Evolutionary conservation across 2,888 invertebrate genomes (phyloP), one percentile per base, ranked within the genome.

Genomic region (Drosophila peninsularis): DNA sequence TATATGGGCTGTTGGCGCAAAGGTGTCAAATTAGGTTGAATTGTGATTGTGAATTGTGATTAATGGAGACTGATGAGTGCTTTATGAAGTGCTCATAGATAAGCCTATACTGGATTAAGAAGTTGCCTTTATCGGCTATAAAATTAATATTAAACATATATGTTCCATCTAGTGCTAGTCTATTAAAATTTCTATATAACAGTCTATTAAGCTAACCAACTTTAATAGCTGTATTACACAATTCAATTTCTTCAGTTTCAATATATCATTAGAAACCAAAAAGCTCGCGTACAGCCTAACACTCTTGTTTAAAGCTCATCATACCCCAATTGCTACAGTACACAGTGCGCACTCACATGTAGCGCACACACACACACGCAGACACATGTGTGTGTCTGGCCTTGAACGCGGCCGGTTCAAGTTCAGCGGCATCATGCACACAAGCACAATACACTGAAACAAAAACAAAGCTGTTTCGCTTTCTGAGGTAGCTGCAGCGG

Each of bases 321-420:
- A 57, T 61, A 63, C 62, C 55, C 63, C 10, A 65, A 47, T 68
- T 14, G 50, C 50, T 60, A 19, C 41, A 50, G 39, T 32, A 17
- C 62, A 39, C 44, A 68, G 41, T 54, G 41, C 50, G 74, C 71
- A 71, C 80, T 68, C 75, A 55, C 69, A 71, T 71, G 34, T 50
- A 49, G 19, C 49, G 2, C 32, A 34, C 34, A 34, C 19, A 49
- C 47, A 47, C 19, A 49, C 32, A 13, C 13, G 13, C 19, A 32
- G 64, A 65, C 71, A 66, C 55, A 57, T 44, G 56, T 44, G 24
- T 44, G 27, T 47, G 60, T 17, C 37, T 78, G 84, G 78, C 89
- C 88, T 88, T 89, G 88, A 87, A 82, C 75, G 80, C 56, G 66
- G 79, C 69, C 72, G 82, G 80, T 89, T 89, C 90, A 90, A 90